A percentile compares a stretch with the other conserved stretches of the same genome.
These are phyloP conservation scores for Pachydiplax longipennis DNA, from an alignment of 2,888 invertebrate species.

Conservation along the genomic window DNA sequence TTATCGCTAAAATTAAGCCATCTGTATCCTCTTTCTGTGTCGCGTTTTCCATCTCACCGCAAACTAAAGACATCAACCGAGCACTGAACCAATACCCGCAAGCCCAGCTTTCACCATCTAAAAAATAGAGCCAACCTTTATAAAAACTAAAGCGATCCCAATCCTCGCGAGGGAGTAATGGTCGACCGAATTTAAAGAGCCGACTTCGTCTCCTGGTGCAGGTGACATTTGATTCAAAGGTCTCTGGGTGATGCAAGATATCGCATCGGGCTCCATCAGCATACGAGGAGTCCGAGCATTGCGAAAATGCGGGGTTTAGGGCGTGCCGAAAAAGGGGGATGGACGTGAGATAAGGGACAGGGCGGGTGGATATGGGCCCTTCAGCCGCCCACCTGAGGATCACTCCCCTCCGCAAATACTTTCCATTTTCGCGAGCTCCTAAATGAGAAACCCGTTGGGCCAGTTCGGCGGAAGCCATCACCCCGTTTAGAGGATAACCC, in stretches of 20 bases:
- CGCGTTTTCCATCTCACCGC: too few species aligned
- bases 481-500: not conserved
- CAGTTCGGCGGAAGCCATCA: not conserved
- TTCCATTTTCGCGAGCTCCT: constrained; percentile 9
- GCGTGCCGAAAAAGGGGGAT: not conserved
- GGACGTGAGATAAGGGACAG: not conserved
- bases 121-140: too few species aligned
- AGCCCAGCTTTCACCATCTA: too few species aligned
- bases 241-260: not conserved
- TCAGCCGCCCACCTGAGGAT: not conserved
- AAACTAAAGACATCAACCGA: too few species aligned
- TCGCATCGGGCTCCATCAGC: not conserved
- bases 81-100: too few species aligned
- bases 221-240: not conserved
- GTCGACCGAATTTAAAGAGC: not conserved
- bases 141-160: not conserved
- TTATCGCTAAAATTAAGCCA: too few species aligned
- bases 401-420: not conserved
- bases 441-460: not conserved
- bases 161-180: not conserved
- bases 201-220: not conserved
- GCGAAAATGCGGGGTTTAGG: not conserved
- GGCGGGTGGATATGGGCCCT: not conserved
- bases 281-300: not conserved
- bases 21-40: too few species aligned